Base-by-base conservation (phyloP, 2,113 vertebrate species). In the Melozone crissalis region DNA sequence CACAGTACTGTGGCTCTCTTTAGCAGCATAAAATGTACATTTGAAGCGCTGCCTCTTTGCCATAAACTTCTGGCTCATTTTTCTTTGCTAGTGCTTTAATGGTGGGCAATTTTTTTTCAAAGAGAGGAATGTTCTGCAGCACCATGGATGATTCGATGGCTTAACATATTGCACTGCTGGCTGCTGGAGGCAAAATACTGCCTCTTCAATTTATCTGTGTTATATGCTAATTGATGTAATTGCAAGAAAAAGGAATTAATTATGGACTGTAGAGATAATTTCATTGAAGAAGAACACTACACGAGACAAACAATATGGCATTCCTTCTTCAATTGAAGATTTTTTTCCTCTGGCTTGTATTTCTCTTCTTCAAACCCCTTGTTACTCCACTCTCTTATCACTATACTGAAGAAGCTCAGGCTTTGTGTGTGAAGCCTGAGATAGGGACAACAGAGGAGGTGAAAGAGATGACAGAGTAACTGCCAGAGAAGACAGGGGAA, bases 1-100 rank as follows among this genome's bases (percentile, higher is more conserved):
- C 97, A 95, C 95, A 94, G 63, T 83, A 46, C 83, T 46, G 55
- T 28, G 59, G 69, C 83, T 92, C 19, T 54, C 90, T 93, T 96
- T 71, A 95, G 80, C 77, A 91, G 95, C 80, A 92, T 90, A 95
- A 96, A 95, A 95, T 69, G 77, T 65, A 84, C 77, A 94, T 95
- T 92, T 65, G 90, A 92, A 96, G 77, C 90, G 87, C 80, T 95
- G 77, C 57, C 77, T 78, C 84, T 93, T 80, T 89, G 61, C 93
- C 69, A 84, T 87, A 75, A 93, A 94, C 59, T 89, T 86, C 90
- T 86, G 86, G 72, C 65, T 96, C 49, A 30, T 89, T 92, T 93
- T 92, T 80, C 80, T 93, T 83, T 89, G 79, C 65, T 72, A 37
- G 31, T 80, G 52, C n/a, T 49, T 90, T 92, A 88, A 87, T 74